Evolutionary conservation across 2,888 invertebrate species (phyloP), one percentile per base, ranked within the genome.

Genomic region (Apodemia duryi): DNA sequence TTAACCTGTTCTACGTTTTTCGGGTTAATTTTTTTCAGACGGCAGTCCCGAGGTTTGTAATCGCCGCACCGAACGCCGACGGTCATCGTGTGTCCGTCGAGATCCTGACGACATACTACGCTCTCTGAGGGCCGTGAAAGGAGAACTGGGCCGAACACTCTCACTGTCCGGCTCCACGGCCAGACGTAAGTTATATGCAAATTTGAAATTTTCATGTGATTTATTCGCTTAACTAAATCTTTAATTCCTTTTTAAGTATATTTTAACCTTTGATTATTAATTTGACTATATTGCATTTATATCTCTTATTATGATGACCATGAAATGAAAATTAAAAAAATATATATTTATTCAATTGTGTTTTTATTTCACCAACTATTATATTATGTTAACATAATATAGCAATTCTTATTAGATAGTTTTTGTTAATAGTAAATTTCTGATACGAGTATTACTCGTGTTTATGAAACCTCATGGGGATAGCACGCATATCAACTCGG

Each of bases 101-200:
- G 96, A 97, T 86, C 96, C 96, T 1, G 97, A 97, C 82, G 97
- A 97, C 86, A 96, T 97, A 75, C 85, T 97, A 71, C 95, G 96
- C 75, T 95, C 95, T 41, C 86, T 97, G 73, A 97, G 96, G 79
- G 95, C 95, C 67, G 96, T 96, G 71, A 95, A 96, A 80, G 96
- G 96, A 63, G 96, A 97, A 81, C 92, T 97, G 61, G 96, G 96
- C 65, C 93, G 97, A 67, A 96, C 96, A 65, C 95, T 96, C 93
- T 97, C 97, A 78, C 93, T 97, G 73, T 94, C 95, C 71, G 95
- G 94, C 64, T 93, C 94, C 71, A 92, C 93, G 75, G 95, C 95
- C 75, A 93, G 96, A 92, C 95, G 95, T 95, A 93, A 95, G 95
- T 95, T 81, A 51, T 49, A 2, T n/a, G 4, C 29, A 64, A 29